Evolutionary conservation across 2,888 invertebrate genomes (phyloP), one percentile per base, ranked within the genome.

Genomic region (Agriotes lineatus): DNA sequence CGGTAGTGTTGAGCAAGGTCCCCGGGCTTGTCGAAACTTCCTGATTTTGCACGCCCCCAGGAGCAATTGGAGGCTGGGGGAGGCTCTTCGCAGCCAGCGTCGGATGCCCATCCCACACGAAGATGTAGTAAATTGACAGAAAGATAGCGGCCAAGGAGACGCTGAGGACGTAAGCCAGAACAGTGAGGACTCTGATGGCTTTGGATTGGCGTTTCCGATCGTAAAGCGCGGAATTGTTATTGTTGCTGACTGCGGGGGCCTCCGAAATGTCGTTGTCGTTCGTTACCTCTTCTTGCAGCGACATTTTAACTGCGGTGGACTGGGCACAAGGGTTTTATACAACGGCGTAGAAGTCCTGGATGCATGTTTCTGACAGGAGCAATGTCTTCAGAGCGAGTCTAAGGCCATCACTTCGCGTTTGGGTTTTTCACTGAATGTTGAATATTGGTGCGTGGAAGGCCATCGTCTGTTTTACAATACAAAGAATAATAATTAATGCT

Each of bases 131-230:
- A 58, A 92, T 88, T 20, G 94, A 94, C 54, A 95, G 86, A 56
- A 93, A 88, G 75, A 94, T 92, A 4, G 93, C 95, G 3, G 93
- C 93, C 84, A 93, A 88, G n/a, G 94, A 94, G 50, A 95, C 94
- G n/a, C 93, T 92, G 72, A 93, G 86, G 74, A 94, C 89, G 83
- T 95, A 95, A 9, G 93, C 93, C 78, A 93, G 82, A 62, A 95
- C 95, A 0, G 94, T 94, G 72, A 94, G 86, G 60, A 94, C 87
- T 44, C 94, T 86, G 52, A 91, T 85, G 16, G 82, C 72, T 76
- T 84, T 84, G 3, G 83, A 80, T 67, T 79, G 78, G 6, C 75
- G 74, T 75, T 82, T 82, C 30, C 82, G 75, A 56, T 75, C 75
- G 59, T 69, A 66, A 18, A 52, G 30, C 9, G 39, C 39, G 39